A percentile compares a stretch with the other conserved stretches of the same genome.
Conservation (phyloP, 2,797 vertebrate genomes). For the Apogon hyalosoma region DNA sequence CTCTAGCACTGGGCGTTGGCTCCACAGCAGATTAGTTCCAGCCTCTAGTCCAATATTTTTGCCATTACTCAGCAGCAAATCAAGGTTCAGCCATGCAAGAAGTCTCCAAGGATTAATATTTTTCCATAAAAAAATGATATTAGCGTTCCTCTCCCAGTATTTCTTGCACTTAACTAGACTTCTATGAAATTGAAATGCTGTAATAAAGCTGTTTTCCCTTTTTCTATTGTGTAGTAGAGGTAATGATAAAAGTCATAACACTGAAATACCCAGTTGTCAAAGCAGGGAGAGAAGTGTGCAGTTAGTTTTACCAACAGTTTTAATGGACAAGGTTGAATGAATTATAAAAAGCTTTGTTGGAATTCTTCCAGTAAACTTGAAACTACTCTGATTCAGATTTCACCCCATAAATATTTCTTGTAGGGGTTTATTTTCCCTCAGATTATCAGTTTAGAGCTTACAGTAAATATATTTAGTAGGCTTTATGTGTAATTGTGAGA, state of each 20-base stretch:
- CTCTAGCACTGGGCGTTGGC: constrained; percentile 55
- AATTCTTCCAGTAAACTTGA: not conserved
- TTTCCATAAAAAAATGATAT: constrained; percentile 20
- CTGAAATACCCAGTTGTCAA: not conserved
- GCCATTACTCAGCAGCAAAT: constrained; percentile 61
- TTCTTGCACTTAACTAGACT: not conserved
- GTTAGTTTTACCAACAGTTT: not conserved
- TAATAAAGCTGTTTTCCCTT: not conserved
- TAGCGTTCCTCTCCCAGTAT: not conserved
- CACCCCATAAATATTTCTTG: not conserved
- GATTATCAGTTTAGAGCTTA: not conserved
- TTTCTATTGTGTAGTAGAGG: not conserved
- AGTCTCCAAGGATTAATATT: constrained; percentile 22
- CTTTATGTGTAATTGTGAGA: not conserved
- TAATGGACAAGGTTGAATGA: not conserved
- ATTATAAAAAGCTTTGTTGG: constrained; percentile 10
- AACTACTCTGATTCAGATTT: not conserved
- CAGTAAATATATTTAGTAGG: not conserved
- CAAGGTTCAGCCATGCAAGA: constrained; percentile 22
- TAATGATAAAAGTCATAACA: not conserved
- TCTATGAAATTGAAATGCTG: not conserved
- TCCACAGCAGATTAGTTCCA: constrained; percentile 65
- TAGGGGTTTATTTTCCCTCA: not conserved
- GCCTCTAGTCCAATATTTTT: constrained; percentile 62
- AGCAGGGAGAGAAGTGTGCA: not conserved